phyloP scores from a whole-genome alignment of 2,797 vertebrate species.

The Clarias pachynema region DNA sequence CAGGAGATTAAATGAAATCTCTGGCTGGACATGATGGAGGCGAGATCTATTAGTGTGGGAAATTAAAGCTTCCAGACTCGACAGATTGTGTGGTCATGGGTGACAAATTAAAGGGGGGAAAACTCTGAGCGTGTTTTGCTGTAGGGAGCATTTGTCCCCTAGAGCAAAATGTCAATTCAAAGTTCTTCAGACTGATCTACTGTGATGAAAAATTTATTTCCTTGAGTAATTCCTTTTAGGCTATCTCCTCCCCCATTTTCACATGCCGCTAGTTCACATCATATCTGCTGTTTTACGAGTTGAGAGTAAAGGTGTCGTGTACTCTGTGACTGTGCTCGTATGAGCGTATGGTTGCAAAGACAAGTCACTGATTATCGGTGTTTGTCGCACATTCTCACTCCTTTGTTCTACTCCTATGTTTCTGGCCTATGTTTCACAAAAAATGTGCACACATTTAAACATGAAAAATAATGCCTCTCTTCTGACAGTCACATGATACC shows the following conservation, averaged over 20 bases:
- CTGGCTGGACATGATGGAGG: neutral
- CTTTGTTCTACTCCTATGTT: neutral
- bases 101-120: neutral
- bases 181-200: neutral
- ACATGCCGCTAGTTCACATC: neutral
- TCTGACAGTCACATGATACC: too few relatives aligned
- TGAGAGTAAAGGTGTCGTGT: neutral
- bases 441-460: too few relatives aligned
- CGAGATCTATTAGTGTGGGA: conserved; percentile 14
- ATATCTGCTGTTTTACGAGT: neutral
- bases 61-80: neutral
- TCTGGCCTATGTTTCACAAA: neutral
- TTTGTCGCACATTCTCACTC: neutral
- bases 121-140: neutral
- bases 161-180: neutral
- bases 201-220: neutral
- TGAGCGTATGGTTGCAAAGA: neutral
- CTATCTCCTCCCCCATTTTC: neutral
- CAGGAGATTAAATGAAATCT: conserved; percentile 21
- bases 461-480: too few relatives aligned
- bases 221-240: neutral
- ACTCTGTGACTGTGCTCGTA: neutral
- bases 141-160: neutral
- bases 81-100: conserved; percentile 3
- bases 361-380: neutral